These are phyloP conservation scores for Pedicia rivosa DNA, from an alignment of 2,888 invertebrate species.

Conservation along the genomic window DNA sequence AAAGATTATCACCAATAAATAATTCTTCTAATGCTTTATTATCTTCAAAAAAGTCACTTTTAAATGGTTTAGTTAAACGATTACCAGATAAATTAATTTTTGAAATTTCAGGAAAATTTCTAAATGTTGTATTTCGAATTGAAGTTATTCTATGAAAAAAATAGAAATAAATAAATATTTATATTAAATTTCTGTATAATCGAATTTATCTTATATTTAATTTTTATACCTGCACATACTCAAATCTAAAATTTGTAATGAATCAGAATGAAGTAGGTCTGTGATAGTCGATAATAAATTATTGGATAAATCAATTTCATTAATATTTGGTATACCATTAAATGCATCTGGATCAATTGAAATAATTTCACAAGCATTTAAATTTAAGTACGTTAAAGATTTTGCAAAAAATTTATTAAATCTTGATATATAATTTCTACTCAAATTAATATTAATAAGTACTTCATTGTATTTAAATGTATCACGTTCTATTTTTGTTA, in stretches of 20 bases:
- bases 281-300: conserved; percentile 49
- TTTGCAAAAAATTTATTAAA: conserved; percentile 40
- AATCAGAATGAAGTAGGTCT: conserved; percentile 40
- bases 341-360: conserved; percentile 38
- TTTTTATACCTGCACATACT: conserved; percentile 25
- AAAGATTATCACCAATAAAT: conserved; percentile 55
- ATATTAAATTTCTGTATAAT: neutral
- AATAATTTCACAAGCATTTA: conserved; percentile 50
- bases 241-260: conserved; percentile 40
- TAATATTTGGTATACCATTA: conserved; percentile 39
- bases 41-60: conserved; percentile 38
- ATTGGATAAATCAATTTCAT: conserved; percentile 44
- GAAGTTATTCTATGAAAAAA: conserved; percentile 42
- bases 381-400: conserved; percentile 39
- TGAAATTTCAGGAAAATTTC: conserved; percentile 40
- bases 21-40: conserved; percentile 41
- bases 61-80: conserved; percentile 46
- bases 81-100: conserved; percentile 52
- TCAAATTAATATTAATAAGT: conserved; percentile 42
- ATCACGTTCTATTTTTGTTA: conserved; percentile 40
- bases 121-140: conserved; percentile 45
- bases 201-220: neutral
- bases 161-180: conserved; percentile 16
- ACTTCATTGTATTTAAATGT: conserved; percentile 42
- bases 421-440: conserved; percentile 44